Base-by-base conservation (phyloP, 2,888 invertebrate genomes). In the Acrobasis consociella region DNA sequence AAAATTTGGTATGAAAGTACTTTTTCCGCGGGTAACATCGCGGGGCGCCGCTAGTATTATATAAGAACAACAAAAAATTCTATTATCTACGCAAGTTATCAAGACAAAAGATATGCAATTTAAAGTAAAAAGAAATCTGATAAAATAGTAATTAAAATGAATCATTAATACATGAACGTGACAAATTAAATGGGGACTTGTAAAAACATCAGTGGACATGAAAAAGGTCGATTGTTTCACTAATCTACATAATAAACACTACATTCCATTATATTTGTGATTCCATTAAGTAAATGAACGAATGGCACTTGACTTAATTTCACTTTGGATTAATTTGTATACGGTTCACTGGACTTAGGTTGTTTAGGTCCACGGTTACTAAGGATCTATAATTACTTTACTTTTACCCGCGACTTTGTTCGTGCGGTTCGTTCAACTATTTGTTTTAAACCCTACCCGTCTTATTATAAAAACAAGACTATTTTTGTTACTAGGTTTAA, bases 261-360 rank as follows among this genome's bases (percentile, higher is more conserved):
- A 42, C 51, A 17, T 11, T 60, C 60, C 60, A 60, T 56, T 42
- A 56, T 42, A 56, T 55, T 55, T 55, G 42, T 56, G 56, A 56
- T 38, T 60, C 60, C 60, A 60, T 60, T 60, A 60, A 39, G 39
- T 51, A 42, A 60, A 60, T 60, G 60, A 60, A 60, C n/a, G 51
- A 51, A 60, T 51, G 60, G 60, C 60, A 60, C 60, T 60, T 60
- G 59, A 39, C 51, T 60, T 60, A 60, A 60, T 60, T 60, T 16
- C 38, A 51, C 51, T 60, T 51, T 60, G 22, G 60, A 56, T 56
- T 42, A 56, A 22, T 17, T 56, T 46, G 46, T 46, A n/a, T 46
- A 46, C 37, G 51, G 52, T 52, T 52, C 52, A 31, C 2, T n/a
- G 46, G 7, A 46, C 46, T 13, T 46, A 31, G 9, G 13, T 11